Base-by-base conservation (phyloP, 1,140 invertebrate genomes). In the Drosophila leontia region DNA sequence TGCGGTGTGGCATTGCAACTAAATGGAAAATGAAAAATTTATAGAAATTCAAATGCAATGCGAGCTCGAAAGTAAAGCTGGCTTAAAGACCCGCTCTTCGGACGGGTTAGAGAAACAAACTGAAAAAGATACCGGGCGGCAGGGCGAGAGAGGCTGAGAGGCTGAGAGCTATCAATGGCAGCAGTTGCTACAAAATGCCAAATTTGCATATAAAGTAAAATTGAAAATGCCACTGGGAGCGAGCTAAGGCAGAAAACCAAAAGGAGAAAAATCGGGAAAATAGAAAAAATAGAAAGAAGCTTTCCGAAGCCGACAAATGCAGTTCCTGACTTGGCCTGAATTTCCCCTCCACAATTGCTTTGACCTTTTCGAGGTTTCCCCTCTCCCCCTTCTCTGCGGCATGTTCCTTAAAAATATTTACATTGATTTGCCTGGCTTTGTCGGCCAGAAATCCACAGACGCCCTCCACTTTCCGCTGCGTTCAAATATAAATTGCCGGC, bases 121-220 rank as follows among this genome's bases (percentile, higher is more conserved):
- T n/a, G 55, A 41, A 70, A 71, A 70, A 71, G 37, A 58, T 34
- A 29, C 15, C 34, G 9, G 12, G 26, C 17, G 32, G 51, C 42
- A 7, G 32, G 56, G 23, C 44, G 32, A 26, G 64, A 23, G 39
- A 7, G 47, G 61, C 75, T 41, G 64, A 23, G 39, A 7, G 47
- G 61, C 75, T 41, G 58, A 60, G 61, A 74, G 77, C 80, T 88
- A 88, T 88, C 84, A 87, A 88, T 87, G 80, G 80, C 83, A 88
- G 81, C 59, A 62, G 77, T 71, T 76, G 83, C 83, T 81, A 84
- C 82, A 86, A 86, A 87, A 87, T 87, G 84, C 84, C 84, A 88
- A 88, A 88, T 88, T 88, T 88, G 84, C 84, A 88, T 88, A 88
- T 88, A 88, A 90, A 88, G 85, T 88, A 90, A 88, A 88, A 88